These are phyloP conservation scores for Arenicola marina DNA, from an alignment of 2,888 invertebrate species.

Conservation along the genomic window DNA sequence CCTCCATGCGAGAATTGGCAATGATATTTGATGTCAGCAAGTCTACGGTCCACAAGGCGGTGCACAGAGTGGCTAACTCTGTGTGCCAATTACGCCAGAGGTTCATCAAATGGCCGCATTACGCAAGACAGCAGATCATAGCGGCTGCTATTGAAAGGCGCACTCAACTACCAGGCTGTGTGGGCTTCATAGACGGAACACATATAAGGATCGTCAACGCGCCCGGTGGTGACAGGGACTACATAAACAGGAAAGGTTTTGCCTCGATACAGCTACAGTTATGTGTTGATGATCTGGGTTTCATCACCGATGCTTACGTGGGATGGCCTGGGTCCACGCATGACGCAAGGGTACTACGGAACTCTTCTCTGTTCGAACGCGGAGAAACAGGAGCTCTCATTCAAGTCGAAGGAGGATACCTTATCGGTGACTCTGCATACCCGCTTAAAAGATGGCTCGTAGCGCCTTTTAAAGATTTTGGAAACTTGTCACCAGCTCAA, in stretches of 20 bases:
- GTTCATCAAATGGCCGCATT: background rate
- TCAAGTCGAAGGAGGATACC: background rate
- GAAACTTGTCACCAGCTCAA: constrained; percentile 19
- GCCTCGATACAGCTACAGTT: background rate
- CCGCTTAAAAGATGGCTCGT: constrained; percentile 15
- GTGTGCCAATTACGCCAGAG: background rate
- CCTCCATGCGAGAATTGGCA: constrained; percentile 2
- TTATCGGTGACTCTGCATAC: constrained; percentile 32
- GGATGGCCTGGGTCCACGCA: constrained; percentile 33
- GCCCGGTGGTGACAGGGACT: background rate
- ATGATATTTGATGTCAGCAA: background rate
- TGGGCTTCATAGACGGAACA: background rate
- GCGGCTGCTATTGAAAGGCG: background rate
- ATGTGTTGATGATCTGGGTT: background rate
- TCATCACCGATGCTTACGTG: constrained; percentile 23
- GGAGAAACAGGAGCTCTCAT: background rate
- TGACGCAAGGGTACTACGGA: constrained; percentile 33
- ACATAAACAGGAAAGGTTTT: constrained; percentile 2
- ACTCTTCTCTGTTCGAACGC: constrained; percentile 17
- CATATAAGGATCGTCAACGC: background rate
- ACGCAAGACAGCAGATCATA: background rate
- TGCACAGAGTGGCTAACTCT: background rate
- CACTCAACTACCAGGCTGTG: background rate
- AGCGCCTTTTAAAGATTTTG: constrained; percentile 27
- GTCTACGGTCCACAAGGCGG: background rate